Evolutionary conservation across 2,113 vertebrate genomes (phyloP).

Genomic region (Laterallus jamaicensis): DNA sequence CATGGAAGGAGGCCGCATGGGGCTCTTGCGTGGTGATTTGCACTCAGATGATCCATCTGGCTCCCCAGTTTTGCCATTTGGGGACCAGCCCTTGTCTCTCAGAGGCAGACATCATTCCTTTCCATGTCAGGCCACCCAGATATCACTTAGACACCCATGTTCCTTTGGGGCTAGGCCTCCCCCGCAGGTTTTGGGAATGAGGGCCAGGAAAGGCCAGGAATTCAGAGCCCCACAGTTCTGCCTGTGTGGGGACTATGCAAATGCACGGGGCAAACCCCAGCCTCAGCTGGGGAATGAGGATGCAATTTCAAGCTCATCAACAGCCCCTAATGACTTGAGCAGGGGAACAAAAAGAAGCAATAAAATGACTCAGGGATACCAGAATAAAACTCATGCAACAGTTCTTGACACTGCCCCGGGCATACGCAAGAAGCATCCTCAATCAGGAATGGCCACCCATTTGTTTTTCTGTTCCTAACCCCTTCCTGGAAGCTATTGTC

Average conservation of each 20-base stretch:
- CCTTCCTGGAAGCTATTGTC: neutral
- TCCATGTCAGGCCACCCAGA: accelerated
- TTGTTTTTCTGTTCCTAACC: neutral
- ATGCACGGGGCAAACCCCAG: accelerated
- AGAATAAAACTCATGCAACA: neutral
- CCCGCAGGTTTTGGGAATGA: accelerated
- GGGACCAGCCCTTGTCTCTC: neutral
- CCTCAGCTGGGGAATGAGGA: neutral
- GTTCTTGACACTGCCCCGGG: neutral
- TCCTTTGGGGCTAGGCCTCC: neutral
- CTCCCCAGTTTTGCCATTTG: too few relatives aligned
- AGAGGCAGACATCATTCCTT: accelerated
- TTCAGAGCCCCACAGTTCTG: neutral
- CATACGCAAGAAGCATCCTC: neutral
- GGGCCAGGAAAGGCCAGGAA: accelerated
- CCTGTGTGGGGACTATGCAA: accelerated
- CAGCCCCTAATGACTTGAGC: accelerated
- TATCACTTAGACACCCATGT: too few relatives aligned
- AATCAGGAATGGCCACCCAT: neutral
- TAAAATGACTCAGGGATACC: neutral
- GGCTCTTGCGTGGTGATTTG: accelerated
- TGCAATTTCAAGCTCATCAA: accelerated
- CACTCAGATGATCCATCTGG: accelerated
- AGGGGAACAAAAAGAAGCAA: neutral
- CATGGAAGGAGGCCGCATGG: accelerated